Evolutionary conservation across 1,140 invertebrate genomes (phyloP), one percentile per base, ranked within the genome.

Genomic region (Xylocopa sonorina): DNA sequence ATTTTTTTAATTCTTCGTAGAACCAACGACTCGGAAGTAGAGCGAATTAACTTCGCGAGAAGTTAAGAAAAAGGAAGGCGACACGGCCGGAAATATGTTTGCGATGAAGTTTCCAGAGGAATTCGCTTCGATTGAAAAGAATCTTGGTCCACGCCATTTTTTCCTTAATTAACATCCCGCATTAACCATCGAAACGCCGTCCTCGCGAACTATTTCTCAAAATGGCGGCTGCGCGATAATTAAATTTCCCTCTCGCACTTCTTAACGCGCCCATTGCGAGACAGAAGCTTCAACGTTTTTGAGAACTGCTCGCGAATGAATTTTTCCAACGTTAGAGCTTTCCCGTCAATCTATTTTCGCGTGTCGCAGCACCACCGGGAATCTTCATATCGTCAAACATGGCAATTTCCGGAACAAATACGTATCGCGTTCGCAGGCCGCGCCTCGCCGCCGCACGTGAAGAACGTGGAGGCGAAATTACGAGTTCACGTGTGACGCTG

Each of bases 1-100:
- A 34, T 66, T 41, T 50, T 21, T 75, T 41, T 24, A 24, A 43
- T 27, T 66, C 24, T 5, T 53, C 38, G n/a, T 18, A 3, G 57
- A 73, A 63, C 24, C 29, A 38, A n/a, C 7, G 41, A 34, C 16
- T 16, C 27, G 43, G 27, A 41, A 74, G 18, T 24, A 46, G 24
- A 24, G 72, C 24, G 27, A 75, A 66, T 75, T 75, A 75, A 75
- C 62, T 75, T 75, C 34, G 21, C 29, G 29, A 75, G 27, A 66
- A 53, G 34, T 41, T 75, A 53, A 66, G 66, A 16, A n/a, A n/a
- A n/a, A n/a, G n/a, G n/a, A n/a, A n/a, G n/a, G n/a, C 43, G 38
- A 27, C 62, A 75, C 60, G 27, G 50, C 41, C 29, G 62, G 9
- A 72, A 66, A 46, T 66, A 75, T 41, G 60, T 53, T 75, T 66